Base-by-base conservation (phyloP, 2,113 vertebrate genomes). In the Elaphurus davidianus region DNA sequence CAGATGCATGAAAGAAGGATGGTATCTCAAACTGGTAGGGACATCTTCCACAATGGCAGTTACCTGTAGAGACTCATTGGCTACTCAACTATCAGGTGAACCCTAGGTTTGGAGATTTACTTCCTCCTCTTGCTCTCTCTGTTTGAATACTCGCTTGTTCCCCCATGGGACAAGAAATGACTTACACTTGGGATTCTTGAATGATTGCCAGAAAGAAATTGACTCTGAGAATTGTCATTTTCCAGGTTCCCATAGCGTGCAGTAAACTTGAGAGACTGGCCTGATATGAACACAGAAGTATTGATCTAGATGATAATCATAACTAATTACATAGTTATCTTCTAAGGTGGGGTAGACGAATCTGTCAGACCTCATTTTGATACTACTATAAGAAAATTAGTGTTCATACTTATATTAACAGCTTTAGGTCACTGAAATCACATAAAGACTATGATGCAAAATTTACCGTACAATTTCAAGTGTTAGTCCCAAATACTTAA, bases 161-260 rank as follows among this genome's bases (percentile, higher is more conserved):
- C 86, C 74, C 55, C 25, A 54, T 64, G 50, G 84, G 84, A 87
- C 43, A 95, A 88, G 79, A 92, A 92, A 88, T 71, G 81, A 78
- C 82, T 96, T 97, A 62, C 47, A 94, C 30, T 79, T 88, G 43
- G 88, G 62, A 97, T 97, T 97, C 93, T 97, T 98, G 97, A 93
- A 91, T 84, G 40, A 93, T 55, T 96, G 95, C 95, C 97, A 98
- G 81, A 86, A 97, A 96, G 21, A 33, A 96, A 94, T 60, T 79
- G 59, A 86, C 92, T 83, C 94, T 98, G 95, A 96, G 97, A 97
- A 97, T 36, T 91, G 81, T 21, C 54, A 30, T 97, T 97, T 97
- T 88, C 55, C 82, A 97, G 91, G 95, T 97, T 97, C 86, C 88
- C 88, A 95, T 87, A 97, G 45, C 16, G 0, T 94, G 52, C 19